phyloP scores from a whole-genome alignment of 1,140 invertebrate genomes.

The Thaumetopoea pityocampa region DNA sequence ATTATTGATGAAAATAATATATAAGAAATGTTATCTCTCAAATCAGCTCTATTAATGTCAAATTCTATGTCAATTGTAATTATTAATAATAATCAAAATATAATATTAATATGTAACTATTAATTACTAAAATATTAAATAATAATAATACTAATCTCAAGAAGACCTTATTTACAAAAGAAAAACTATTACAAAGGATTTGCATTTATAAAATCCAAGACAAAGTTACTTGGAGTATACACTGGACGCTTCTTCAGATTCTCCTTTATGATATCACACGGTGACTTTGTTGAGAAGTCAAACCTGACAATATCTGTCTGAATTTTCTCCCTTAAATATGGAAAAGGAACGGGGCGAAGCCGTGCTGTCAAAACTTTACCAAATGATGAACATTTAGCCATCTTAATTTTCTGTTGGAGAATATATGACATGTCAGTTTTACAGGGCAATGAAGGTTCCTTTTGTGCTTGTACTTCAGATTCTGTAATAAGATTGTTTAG shows the following conservation, averaged over 20 bases:
- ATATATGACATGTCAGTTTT: slow-evolving; percentile 51
- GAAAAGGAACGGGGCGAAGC: slow-evolving; percentile 33
- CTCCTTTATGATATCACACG: slow-evolving; percentile 50
- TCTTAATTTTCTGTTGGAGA: slow-evolving; percentile 34
- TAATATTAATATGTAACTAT: too few species aligned
- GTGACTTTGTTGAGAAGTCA: slow-evolving; percentile 49
- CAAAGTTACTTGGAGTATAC: slow-evolving; percentile 1
- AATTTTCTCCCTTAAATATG: slow-evolving; percentile 37
- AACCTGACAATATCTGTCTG: slow-evolving; percentile 34
- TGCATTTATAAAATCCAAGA: too few species aligned
- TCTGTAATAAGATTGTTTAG: slow-evolving; percentile 29
- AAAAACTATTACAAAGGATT: too few species aligned
- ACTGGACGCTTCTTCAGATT: slow-evolving; percentile 32
- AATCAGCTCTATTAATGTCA: too few species aligned
- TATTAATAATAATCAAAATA: too few species aligned
- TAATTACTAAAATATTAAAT: too few species aligned
- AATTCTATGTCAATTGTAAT: too few species aligned
- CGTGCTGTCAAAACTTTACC: slow-evolving; percentile 45
- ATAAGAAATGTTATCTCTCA: too few species aligned
- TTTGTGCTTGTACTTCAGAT: slow-evolving; percentile 20
- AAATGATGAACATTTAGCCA: slow-evolving; percentile 46
- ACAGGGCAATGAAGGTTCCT: slow-evolving; percentile 29
- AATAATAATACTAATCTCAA: too few species aligned
- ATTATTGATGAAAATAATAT: too few species aligned
- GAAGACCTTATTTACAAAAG: too few species aligned